Evolutionary conservation across 2,888 invertebrate species (phyloP).

Genomic region (Caenorhabditis macrosperma): DNA sequence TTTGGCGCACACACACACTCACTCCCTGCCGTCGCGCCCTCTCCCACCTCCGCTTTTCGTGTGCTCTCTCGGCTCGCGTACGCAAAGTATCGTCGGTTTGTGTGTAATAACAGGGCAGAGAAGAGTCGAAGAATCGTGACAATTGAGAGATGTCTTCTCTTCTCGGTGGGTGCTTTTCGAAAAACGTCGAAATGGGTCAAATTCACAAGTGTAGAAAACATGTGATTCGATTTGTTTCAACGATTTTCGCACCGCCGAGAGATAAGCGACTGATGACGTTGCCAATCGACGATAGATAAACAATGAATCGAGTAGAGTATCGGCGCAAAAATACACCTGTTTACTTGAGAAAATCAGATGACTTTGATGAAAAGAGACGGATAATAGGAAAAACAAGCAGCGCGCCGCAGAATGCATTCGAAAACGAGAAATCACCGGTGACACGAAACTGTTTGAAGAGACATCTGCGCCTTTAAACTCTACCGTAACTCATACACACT

Average conservation of each 20-base stretch:
- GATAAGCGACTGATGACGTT: conserved; percentile 4
- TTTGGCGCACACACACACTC: conserved; percentile 10
- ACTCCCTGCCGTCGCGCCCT: conserved; percentile 1
- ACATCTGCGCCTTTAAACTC: too few relatives aligned
- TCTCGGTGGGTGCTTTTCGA: conserved; percentile 1
- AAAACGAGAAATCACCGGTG: too few relatives aligned
- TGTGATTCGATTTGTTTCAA: conserved; percentile 1
- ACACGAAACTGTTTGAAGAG: too few relatives aligned
- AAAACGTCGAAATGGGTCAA: conserved; percentile 17
- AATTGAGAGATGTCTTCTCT: not conserved
- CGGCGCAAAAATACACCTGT: conserved; percentile 27
- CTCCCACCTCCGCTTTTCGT: not conserved
- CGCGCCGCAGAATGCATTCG: too few relatives aligned
- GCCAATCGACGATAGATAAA: conserved; percentile 14
- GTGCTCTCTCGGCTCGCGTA: conserved; percentile 11
- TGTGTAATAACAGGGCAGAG: conserved; percentile 48
- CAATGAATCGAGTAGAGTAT: not conserved
- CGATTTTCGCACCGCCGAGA: not conserved
- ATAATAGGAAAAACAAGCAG: not conserved
- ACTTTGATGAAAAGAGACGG: not conserved
- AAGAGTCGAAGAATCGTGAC: not conserved
- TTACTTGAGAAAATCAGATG: conserved; percentile 30
- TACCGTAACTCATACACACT: not conserved
- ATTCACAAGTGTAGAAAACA: not conserved
- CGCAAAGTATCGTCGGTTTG: conserved; percentile 46